Conservation (phyloP, 2,888 invertebrate genomes). For the Rotaria macrura region DNA sequence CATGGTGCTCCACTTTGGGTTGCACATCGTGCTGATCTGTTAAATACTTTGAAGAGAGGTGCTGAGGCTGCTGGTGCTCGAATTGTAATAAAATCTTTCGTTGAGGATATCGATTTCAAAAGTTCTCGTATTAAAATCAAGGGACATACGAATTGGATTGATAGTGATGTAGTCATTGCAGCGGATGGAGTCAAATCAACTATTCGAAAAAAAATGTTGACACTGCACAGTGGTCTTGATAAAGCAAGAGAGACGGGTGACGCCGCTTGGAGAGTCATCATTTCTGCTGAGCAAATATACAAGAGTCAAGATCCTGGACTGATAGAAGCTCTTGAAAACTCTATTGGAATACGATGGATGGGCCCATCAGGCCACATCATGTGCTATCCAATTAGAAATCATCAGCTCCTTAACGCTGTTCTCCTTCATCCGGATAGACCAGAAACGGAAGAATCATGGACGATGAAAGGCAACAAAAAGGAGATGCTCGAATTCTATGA, state of each 20-base stretch:
- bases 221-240: accelerated
- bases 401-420: background rate
- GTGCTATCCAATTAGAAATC: background rate
- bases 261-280: background rate
- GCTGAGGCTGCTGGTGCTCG: background rate
- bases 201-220: background rate
- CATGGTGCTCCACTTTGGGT: background rate
- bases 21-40: background rate
- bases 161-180: background rate
- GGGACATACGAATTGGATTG: background rate
- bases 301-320: background rate
- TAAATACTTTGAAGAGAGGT: background rate
- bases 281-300: background rate
- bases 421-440: background rate
- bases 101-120: background rate
- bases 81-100: background rate
- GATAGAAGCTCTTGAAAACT: background rate
- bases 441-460: background rate
- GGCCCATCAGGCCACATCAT: background rate
- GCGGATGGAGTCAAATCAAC: background rate
- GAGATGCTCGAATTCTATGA: background rate
- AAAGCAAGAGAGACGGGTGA: background rate
- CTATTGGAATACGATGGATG: background rate
- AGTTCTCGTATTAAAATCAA: background rate
- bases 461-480: background rate